phyloP scores from a whole-genome alignment of 2,888 invertebrate genomes.

The Gastrophysa polygoni region DNA sequence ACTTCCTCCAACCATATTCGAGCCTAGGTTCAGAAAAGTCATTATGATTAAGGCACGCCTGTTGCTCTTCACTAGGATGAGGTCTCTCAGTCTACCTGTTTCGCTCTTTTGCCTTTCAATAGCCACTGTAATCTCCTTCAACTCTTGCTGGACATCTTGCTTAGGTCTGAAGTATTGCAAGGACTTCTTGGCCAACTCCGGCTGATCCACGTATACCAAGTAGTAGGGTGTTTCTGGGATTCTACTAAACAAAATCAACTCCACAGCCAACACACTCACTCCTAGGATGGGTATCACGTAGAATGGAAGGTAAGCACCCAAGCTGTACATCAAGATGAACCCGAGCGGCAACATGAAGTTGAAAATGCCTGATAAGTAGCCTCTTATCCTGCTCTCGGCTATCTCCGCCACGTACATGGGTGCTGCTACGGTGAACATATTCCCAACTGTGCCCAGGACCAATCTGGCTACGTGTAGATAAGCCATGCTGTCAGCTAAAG shows the following conservation, averaged over 20 bases:
- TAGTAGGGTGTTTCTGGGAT: constrained; percentile 55
- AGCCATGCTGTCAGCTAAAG: constrained; percentile 41
- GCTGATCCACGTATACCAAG: constrained; percentile 45
- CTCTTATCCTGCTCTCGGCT: constrained; percentile 52
- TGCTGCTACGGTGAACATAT: constrained; percentile 51
- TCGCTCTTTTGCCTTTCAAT: constrained; percentile 50
- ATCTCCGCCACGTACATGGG: constrained; percentile 56
- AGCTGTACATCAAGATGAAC: constrained; percentile 46
- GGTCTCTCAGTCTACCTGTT: constrained; percentile 50
- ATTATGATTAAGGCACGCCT: constrained; percentile 53
- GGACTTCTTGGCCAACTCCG: constrained; percentile 46
- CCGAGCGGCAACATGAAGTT: constrained; percentile 53
- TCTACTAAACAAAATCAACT: constrained; percentile 49
- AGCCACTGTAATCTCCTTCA: constrained; percentile 49
- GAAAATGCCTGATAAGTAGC: constrained; percentile 49
- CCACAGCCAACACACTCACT: constrained; percentile 42
- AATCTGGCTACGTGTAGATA: constrained; percentile 48
- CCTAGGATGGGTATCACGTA: constrained; percentile 50
- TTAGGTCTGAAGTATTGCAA: constrained; percentile 44
- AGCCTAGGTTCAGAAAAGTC: constrained; percentile 51
- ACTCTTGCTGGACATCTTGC: constrained; percentile 47
- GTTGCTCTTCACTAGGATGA: constrained; percentile 51
- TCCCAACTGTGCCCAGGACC: constrained; percentile 49
- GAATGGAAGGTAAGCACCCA: constrained; percentile 47
- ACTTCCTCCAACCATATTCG: constrained; percentile 55